Percentiles rank a stretch among this genome's conserved stretches.
These are phyloP conservation scores for Catotricha subobsoleta DNA, from an alignment of 2,888 invertebrate species.

Conservation along the genomic window DNA sequence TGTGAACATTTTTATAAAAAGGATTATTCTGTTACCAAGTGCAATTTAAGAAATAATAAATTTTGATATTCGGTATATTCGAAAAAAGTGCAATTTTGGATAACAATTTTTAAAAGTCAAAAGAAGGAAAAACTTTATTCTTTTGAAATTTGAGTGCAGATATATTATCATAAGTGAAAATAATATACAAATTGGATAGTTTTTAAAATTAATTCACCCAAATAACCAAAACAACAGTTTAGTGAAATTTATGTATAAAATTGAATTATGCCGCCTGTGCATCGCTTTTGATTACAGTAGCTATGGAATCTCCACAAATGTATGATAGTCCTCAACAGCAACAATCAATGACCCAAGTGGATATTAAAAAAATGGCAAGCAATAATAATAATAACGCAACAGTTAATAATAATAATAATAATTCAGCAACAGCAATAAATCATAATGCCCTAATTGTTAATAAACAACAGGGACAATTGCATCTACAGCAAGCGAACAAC, in stretches of 20 bases:
- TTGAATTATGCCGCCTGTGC: constrained; percentile 4
- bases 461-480: constrained; percentile 26
- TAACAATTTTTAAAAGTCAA: neutral
- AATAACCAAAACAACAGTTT: neutral
- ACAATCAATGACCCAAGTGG: constrained; percentile 29
- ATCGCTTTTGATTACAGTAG: constrained; percentile 9
- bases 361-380: constrained; percentile 24
- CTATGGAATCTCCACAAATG: constrained; percentile 33
- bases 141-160: too few relatives aligned
- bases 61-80: too few relatives aligned
- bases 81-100: too few relatives aligned
- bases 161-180: too few relatives aligned
- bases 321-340: constrained; percentile 25
- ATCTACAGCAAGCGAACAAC: constrained; percentile 24
- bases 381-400: constrained; percentile 14
- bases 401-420: constrained; percentile 11
- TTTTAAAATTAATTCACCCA: neutral
- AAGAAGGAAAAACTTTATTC: neutral
- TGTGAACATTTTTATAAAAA: too few relatives aligned
- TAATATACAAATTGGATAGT: neutral
- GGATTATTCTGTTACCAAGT: too few relatives aligned
- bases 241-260: neutral
- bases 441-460: constrained; percentile 22
- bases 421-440: constrained; percentile 13
- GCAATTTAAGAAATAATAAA: too few relatives aligned